Base-by-base conservation (phyloP, 2,888 invertebrate genomes). In the Flexamia atlantica region DNA sequence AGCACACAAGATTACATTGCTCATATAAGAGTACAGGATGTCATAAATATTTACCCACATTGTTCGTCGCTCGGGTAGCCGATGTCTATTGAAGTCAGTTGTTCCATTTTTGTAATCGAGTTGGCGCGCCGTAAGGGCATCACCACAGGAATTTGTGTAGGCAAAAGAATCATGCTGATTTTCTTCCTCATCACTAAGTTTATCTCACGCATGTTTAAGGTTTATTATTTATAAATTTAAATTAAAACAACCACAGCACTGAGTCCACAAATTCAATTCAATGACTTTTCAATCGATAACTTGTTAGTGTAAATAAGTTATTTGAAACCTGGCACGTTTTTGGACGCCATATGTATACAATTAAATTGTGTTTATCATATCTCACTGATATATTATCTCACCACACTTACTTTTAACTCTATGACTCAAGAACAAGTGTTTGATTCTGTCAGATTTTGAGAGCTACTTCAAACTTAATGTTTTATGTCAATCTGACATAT, bases 161-260 rank as follows among this genome's bases (percentile, higher is more conserved):
- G 79, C 9, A 79, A 50, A 53, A 79, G 79, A 30, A 79, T 57
- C 57, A 79, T 57, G 36, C 79, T 79, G 0, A 28, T 28, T 79
- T 79, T 79, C 57, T 79, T 79, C n/a, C 40, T 72, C 23, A 3
- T 42, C 72, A 72, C 17, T 32, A 72, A 42, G 20, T 72, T 72
- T 40, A 42, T 40, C 23, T 72, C 72, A 32, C 72, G 36, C 72
- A 72, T 42, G 36, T 64, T 57, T 36, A 36, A 36, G 36, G 9
- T 36, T 9, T 4, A 7, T 9, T 7, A 36, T 9, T 36, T 36
- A 36, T 36, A 36, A 36, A 7, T 36, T 9, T 7, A 36, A 36
- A 36, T 9, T 9, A 36, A 36, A 36, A 36, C 36, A 36, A 36
- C 36, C 9, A 36, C 36, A 36, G 5, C 36, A 36, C 36, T 36